Evolutionary conservation across 2,888 invertebrate species (phyloP).

Genomic region (Zaprionus lineosus): DNA sequence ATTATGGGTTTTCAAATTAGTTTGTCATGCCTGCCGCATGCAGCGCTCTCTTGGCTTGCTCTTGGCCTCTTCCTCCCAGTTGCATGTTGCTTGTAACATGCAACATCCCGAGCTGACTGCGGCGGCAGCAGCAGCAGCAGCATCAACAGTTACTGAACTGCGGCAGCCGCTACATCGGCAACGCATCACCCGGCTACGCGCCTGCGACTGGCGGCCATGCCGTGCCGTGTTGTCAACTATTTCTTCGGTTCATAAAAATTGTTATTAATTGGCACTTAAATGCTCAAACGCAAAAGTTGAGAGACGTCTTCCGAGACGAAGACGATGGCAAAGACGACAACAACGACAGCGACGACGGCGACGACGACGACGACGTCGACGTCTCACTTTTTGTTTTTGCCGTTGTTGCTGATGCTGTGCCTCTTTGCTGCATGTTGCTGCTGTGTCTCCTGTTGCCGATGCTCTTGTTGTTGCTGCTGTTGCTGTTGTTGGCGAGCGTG

Average conservation of each 20-base stretch:
- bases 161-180: constrained; percentile 27
- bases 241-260: constrained; percentile 83
- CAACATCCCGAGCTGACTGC: constrained; percentile 33
- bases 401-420: constrained; percentile 58
- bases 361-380: constrained; percentile 28
- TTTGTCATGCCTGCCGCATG: constrained; percentile 55
- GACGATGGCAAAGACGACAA: constrained; percentile 15
- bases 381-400: constrained; percentile 43
- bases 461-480: constrained; percentile 21
- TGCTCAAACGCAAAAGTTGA: constrained; percentile 81
- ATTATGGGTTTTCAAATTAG: constrained; percentile 81
- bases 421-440: constrained; percentile 41
- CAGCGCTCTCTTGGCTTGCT: constrained; percentile 13
- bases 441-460: constrained; percentile 14
- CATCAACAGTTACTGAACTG: constrained; percentile 36
- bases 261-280: constrained; percentile 83
- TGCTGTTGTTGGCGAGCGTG: constrained; percentile 64
- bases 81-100: constrained; percentile 32
- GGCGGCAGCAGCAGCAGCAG: constrained; percentile 18
- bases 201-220: constrained; percentile 49
- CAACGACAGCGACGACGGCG: constrained; percentile 32
- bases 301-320: constrained; percentile 60
- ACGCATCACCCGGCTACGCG: constrained; percentile 42
- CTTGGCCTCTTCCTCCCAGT: no score
- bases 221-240: constrained; percentile 82